Evolutionary conservation across 2,888 invertebrate genomes (phyloP).

Genomic region (Sminthurides aquaticus): DNA sequence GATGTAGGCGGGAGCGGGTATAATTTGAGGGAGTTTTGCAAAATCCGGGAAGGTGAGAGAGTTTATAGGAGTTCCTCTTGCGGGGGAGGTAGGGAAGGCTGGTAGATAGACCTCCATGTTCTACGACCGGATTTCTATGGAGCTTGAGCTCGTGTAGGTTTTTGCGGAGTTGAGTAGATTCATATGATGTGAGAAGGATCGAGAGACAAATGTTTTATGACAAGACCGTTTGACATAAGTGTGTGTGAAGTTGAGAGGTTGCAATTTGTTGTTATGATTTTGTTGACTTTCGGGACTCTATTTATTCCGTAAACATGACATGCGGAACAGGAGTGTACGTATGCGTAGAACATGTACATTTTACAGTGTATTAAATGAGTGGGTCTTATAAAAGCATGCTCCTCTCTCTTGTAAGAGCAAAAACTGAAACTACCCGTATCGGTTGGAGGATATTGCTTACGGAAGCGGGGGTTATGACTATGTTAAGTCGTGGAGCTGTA

Average conservation of each 20-base stretch:
- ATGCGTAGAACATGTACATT: too few species aligned
- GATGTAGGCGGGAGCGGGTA: too few species aligned
- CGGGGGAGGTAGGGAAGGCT: background rate
- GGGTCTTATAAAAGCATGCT: too few species aligned
- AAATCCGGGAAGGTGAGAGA: too few species aligned
- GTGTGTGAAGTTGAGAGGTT: conserved; percentile 10
- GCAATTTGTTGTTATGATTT: conserved; percentile 8
- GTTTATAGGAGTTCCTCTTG: background rate
- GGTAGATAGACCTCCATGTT: background rate
- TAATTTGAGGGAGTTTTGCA: too few species aligned
- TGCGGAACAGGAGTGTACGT: background rate
- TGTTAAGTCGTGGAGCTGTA: too few species aligned
- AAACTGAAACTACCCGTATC: too few species aligned
- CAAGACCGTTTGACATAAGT: conserved; percentile 7
- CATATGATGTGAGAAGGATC: conserved; percentile 1
- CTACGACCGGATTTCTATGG: background rate
- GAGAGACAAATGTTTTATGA: conserved; percentile 7
- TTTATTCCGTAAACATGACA: background rate
- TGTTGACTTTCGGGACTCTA: background rate
- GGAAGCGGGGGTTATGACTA: too few species aligned
- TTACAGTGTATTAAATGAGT: too few species aligned
- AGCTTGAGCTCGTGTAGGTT: background rate
- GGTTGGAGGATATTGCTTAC: too few species aligned
- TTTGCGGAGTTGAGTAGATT: background rate
- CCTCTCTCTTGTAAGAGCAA: too few species aligned